Conservation (phyloP, 2,797 vertebrate species). For the Acanthis flammea region DNA sequence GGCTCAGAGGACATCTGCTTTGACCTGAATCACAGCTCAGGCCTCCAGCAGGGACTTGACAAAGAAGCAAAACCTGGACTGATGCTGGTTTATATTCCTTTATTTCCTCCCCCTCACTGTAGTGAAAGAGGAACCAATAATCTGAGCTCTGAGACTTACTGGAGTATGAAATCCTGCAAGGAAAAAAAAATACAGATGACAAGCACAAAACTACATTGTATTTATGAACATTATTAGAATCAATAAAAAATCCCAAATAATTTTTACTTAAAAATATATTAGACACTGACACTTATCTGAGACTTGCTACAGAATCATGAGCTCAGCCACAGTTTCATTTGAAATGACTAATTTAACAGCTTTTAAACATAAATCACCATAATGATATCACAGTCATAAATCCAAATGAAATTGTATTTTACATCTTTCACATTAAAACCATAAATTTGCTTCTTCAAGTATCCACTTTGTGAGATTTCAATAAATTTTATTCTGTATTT, state of each 20-base stretch:
- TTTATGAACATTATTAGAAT: not conserved
- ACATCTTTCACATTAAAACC: not conserved
- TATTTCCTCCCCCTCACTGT: not conserved
- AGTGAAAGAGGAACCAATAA: not conserved
- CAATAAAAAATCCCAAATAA: not conserved
- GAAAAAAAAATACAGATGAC: not conserved
- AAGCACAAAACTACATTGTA: not conserved
- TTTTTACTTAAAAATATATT: conserved; percentile 15
- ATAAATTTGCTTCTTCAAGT: not conserved
- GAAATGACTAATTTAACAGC: not conserved
- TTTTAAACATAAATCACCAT: not conserved
- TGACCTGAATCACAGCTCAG: not conserved
- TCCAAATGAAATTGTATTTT: not conserved
- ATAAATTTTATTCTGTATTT: not conserved
- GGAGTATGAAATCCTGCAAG: not conserved
- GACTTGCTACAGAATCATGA: not conserved
- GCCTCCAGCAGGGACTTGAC: not conserved
- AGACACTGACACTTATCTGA: not conserved
- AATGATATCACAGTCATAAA: not conserved
- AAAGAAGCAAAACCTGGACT: not conserved
- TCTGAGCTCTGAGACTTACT: not conserved
- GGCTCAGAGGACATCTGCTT: not conserved
- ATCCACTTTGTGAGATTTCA: not conserved
- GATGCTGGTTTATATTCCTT: not conserved
- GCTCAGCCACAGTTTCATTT: not conserved